These are phyloP conservation scores for Esox niger DNA, from an alignment of 2,113 vertebrate genomes.

Conservation along the genomic window DNA sequence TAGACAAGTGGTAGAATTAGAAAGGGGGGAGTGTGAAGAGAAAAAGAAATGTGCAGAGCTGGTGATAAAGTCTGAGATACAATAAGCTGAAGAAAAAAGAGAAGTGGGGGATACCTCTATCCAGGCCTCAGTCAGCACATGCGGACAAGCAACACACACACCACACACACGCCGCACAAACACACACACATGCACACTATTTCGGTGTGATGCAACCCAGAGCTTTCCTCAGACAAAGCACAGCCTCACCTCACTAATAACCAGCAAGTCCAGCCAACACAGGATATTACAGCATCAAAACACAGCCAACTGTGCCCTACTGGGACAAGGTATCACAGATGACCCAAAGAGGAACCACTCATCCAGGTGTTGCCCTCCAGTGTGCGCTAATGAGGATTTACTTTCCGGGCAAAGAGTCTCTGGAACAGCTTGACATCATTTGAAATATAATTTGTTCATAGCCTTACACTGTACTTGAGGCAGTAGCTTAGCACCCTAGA, in stretches of 20 bases:
- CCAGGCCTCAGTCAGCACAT: slow-evolving; percentile 18
- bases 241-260: slow-evolving; percentile 24
- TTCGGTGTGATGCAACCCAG: slow-evolving; percentile 41
- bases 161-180: slow-evolving; percentile 8
- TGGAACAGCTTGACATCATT: no score
- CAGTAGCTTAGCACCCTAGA: no score
- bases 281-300: slow-evolving; percentile 51
- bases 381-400: no score
- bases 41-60: no score
- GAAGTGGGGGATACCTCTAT: neutral
- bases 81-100: slow-evolving; percentile 15
- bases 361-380: no score
- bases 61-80: slow-evolving; percentile 15
- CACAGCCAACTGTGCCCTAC: slow-evolving; percentile 37
- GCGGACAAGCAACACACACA: neutral
- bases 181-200: slow-evolving; percentile 9
- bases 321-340: no score
- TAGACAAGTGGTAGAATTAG: slow-evolving; percentile 30
- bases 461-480: no score
- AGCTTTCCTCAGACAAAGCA: slow-evolving; percentile 40
- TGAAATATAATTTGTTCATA: no score
- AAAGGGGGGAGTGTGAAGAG: no score
- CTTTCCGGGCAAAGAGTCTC: no score
- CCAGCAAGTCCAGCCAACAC: slow-evolving; percentile 1
- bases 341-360: no score